phyloP scores from a whole-genome alignment of 2,113 vertebrate genomes.

The Dasyprocta punctata region DNA sequence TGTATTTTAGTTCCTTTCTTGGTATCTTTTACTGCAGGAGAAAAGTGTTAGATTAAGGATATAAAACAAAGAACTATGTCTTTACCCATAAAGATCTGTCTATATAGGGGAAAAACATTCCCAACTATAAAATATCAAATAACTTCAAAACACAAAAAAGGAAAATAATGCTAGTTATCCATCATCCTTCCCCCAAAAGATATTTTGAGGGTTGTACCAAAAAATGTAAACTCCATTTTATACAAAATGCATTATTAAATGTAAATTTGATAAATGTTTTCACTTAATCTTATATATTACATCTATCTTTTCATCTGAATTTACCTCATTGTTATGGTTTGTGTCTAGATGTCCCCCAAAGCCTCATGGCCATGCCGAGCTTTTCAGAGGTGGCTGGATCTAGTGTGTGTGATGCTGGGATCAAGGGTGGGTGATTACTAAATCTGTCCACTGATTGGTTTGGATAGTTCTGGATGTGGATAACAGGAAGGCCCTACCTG shows the following conservation, averaged over 20 bases:
- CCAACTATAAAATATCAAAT: background rate
- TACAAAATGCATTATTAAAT: background rate
- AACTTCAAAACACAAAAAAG: conserved; percentile 44
- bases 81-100: background rate
- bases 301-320: background rate
- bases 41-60: background rate
- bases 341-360: background rate
- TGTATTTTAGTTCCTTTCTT: background rate
- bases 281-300: background rate
- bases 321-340: background rate
- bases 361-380: background rate
- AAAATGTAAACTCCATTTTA: background rate
- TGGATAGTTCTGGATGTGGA: background rate
- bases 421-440: background rate
- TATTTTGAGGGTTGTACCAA: background rate
- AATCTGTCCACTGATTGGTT: background rate
- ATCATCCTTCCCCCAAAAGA: background rate
- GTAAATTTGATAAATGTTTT: background rate
- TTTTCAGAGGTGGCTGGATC: background rate
- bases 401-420: background rate
- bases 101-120: background rate
- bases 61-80: background rate
- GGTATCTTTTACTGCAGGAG: background rate
- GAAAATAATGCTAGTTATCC: background rate
- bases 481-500: background rate